Evolutionary conservation across 2,113 vertebrate genomes (phyloP).

Genomic region (Solea senegalensis): DNA sequence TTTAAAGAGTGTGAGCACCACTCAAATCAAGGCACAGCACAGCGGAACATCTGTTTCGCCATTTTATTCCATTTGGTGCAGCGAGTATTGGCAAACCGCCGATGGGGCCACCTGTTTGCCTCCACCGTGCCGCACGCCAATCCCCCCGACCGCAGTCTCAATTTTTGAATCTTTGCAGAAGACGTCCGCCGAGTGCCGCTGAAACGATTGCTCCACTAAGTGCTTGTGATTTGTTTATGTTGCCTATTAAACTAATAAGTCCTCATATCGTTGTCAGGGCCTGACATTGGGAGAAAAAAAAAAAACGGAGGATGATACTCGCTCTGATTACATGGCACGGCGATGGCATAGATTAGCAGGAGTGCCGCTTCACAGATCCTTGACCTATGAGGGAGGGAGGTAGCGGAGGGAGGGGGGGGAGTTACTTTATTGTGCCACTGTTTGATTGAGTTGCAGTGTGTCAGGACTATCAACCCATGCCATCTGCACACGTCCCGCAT

Average conservation of each 20-base stretch:
- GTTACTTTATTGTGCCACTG: slow-evolving; percentile 47
- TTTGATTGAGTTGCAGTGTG: slow-evolving; percentile 74
- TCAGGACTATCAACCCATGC: slow-evolving; percentile 70
- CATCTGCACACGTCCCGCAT: slow-evolving; percentile 71
- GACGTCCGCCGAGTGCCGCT: slow-evolving; percentile 57
- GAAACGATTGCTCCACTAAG: slow-evolving; percentile 69
- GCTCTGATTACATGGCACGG: slow-evolving; percentile 61
- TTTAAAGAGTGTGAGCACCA: slow-evolving; percentile 53
- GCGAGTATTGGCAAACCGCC: slow-evolving; percentile 59
- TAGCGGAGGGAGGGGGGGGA: not conserved
- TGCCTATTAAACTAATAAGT: slow-evolving; percentile 73
- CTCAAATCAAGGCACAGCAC: slow-evolving; percentile 64
- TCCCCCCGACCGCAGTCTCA: slow-evolving; percentile 44
- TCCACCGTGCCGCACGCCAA: slow-evolving; percentile 30
- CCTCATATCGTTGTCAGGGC: slow-evolving; percentile 64
- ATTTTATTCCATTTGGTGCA: slow-evolving; percentile 69
- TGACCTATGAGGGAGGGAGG: slow-evolving; percentile 48
- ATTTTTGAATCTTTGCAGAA: slow-evolving; percentile 53
- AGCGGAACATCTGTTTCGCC: slow-evolving; percentile 68
- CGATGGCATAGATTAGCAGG: slow-evolving; percentile 65
- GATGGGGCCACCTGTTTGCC: slow-evolving; percentile 71
- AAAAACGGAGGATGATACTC: slow-evolving; percentile 50
- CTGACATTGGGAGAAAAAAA: slow-evolving; percentile 40
- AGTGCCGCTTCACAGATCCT: slow-evolving; percentile 61
- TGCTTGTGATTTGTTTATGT: slow-evolving; percentile 77